phyloP scores from a whole-genome alignment of 2,888 invertebrate genomes.

The Hypselothyrea guttata region DNA sequence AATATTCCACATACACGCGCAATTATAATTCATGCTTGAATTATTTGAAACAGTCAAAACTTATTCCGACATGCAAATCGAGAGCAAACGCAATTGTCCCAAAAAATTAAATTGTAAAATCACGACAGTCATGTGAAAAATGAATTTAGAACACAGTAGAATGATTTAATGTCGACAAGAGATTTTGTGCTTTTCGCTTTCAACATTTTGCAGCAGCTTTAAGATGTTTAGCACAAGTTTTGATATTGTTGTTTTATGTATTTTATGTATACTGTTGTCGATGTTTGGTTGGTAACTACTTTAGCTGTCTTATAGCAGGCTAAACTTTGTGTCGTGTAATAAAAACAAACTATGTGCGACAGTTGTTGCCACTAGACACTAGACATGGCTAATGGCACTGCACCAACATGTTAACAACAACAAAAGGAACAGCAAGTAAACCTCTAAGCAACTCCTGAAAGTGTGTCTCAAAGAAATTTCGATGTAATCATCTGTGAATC shows the following conservation, averaged over 20 bases:
- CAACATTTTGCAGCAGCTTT: slow-evolving; percentile 14
- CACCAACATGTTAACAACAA: slow-evolving; percentile 4
- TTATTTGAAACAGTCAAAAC: neutral
- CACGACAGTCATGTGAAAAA: slow-evolving; percentile 14
- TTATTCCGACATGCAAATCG: neutral
- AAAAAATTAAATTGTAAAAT: too few species aligned
- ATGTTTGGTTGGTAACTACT: slow-evolving; percentile 10
- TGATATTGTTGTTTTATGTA: slow-evolving; percentile 27
- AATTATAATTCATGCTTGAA: too few species aligned
- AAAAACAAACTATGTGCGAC: slow-evolving; percentile 43
- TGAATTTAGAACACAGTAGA: slow-evolving; percentile 17
- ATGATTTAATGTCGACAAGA: slow-evolving; percentile 20
- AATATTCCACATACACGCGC: too few species aligned
- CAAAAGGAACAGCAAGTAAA: slow-evolving; percentile 24
- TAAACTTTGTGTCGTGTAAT: slow-evolving; percentile 22
- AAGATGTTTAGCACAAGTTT: slow-evolving; percentile 38
- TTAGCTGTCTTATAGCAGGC: slow-evolving; percentile 25
- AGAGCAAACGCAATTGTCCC: slow-evolving; percentile 26
- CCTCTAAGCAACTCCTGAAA: slow-evolving; percentile 12
- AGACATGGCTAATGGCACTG: slow-evolving; percentile 30
- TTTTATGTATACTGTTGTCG: slow-evolving; percentile 19
- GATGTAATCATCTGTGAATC: slow-evolving; percentile 64
- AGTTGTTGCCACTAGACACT: slow-evolving; percentile 25
- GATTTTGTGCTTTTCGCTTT: neutral
- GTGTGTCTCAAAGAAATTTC: slow-evolving; percentile 42